These are phyloP conservation scores for Mesorhabditis sp. DNA, from an alignment of 2,888 invertebrate genomes.

Conservation along the genomic window DNA sequence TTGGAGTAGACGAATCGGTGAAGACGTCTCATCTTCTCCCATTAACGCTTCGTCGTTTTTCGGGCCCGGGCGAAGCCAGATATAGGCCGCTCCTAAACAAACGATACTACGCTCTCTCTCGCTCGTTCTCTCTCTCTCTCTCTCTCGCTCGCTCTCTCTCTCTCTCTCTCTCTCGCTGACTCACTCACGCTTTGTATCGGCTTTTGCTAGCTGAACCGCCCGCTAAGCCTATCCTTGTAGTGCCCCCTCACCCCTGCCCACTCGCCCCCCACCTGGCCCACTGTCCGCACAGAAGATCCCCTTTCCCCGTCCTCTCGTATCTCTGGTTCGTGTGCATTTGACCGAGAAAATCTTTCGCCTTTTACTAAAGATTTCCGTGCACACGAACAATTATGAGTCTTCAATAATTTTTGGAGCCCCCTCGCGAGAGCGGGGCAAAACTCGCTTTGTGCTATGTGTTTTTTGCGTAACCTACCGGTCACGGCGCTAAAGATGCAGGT, in stretches of 20 bases:
- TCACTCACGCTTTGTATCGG: no score
- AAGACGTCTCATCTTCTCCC: not conserved
- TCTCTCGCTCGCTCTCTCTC: no score
- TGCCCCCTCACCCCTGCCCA: no score
- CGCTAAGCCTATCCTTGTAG: not conserved
- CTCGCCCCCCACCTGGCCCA: no score
- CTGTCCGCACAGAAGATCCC: no score
- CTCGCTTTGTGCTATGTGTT: no score
- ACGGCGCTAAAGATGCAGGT: constrained; percentile 7
- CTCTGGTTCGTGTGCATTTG: constrained; percentile 18
- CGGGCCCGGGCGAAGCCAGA: constrained; percentile 10
- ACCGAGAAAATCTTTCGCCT: constrained; percentile 32
- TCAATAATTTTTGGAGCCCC: no score
- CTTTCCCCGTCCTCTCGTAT: no score
- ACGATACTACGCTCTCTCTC: no score
- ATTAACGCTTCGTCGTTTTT: not conserved
- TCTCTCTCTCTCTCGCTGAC: no score
- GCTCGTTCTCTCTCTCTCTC: no score
- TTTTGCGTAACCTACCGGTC: constrained; percentile 10
- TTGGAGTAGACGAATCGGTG: not conserved
- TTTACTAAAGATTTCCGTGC: constrained; percentile 42
- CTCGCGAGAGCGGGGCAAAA: no score
- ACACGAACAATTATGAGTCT: constrained; percentile 11
- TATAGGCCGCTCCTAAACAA: constrained; percentile 12
- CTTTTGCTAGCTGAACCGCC: not conserved